A percentile compares a stretch with the other conserved stretches of the same genome.
phyloP scores from a whole-genome alignment of 2,888 invertebrate species.

The Eurytoma californica region DNA sequence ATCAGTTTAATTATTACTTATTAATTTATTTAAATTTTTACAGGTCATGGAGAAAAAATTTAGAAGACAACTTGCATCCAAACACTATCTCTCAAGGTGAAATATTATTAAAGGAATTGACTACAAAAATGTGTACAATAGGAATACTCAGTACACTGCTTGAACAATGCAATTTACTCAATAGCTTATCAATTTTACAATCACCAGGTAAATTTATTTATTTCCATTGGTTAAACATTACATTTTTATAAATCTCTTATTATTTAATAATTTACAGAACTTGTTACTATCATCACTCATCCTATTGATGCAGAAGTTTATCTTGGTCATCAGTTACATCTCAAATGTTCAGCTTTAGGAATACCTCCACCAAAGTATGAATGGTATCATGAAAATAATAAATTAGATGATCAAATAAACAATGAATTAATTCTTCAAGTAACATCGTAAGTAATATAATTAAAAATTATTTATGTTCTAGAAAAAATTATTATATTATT shows the following conservation, averaged over 20 bases:
- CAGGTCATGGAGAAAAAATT: conserved; percentile 61
- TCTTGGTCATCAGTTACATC: conserved; percentile 59
- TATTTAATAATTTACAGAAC: conserved; percentile 58
- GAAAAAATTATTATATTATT: neutral
- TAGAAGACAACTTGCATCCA: conserved; percentile 55
- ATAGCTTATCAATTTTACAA: conserved; percentile 63
- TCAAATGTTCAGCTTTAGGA: conserved; percentile 66
- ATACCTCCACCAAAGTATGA: conserved; percentile 68
- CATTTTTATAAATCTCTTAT: neutral
- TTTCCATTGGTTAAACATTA: neutral
- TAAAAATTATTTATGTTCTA: neutral
- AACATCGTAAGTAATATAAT: conserved; percentile 18
- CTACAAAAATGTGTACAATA: conserved; percentile 65
- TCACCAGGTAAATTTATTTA: conserved; percentile 62
- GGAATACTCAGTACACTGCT: conserved; percentile 63
- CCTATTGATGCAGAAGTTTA: conserved; percentile 60
- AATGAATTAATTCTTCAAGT: conserved; percentile 60
- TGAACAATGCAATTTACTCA: conserved; percentile 62
- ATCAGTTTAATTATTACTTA: neutral
- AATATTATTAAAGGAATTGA: conserved; percentile 64
- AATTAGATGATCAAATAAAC: conserved; percentile 58
- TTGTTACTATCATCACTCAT: conserved; percentile 62
- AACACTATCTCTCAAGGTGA: conserved; percentile 59
- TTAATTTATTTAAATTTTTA: conserved; percentile 4
- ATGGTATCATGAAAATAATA: conserved; percentile 65